Conservation (phyloP, 2,888 invertebrate species). For the Cantharis flavilabris region DNA sequence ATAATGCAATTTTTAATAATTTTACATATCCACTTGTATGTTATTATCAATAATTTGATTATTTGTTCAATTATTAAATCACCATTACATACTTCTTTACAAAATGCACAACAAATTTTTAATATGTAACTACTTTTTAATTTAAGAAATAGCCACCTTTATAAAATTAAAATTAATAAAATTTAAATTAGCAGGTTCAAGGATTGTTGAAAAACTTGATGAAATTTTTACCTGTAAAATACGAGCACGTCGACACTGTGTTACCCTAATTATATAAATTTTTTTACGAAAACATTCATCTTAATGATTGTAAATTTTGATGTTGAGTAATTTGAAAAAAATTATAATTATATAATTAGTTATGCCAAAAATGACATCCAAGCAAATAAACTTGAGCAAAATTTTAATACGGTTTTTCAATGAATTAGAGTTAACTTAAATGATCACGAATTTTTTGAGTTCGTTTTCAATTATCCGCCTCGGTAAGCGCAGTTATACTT, state of each 20-base stretch:
- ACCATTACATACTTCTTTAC: not conserved
- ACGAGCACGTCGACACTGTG: slow-evolving; percentile 45
- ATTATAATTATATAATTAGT: slow-evolving; percentile 56
- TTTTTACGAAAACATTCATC: slow-evolving; percentile 38
- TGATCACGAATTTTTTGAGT: slow-evolving; percentile 19
- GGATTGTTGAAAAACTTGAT: not conserved
- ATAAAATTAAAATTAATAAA: not conserved
- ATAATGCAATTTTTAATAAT: not conserved
- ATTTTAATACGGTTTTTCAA: slow-evolving; percentile 32
- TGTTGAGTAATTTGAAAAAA: slow-evolving; percentile 40
- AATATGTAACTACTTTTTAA: not conserved
- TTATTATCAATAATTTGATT: not conserved
- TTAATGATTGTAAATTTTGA: slow-evolving; percentile 48
- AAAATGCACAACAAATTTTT: not conserved
- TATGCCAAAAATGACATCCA: slow-evolving; percentile 55
- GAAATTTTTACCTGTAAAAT: slow-evolving; percentile 24
- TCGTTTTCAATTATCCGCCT: slow-evolving; percentile 28
- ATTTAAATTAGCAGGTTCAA: not conserved
- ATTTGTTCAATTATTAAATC: not conserved
- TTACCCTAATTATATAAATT: slow-evolving; percentile 50
- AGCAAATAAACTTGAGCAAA: slow-evolving; percentile 49
- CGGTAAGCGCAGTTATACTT: slow-evolving; percentile 27
- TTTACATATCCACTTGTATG: not conserved
- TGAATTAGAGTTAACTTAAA: slow-evolving; percentile 18
- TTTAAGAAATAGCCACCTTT: not conserved